phyloP scores from a whole-genome alignment of 2,113 vertebrate genomes.

The Lampris incognitus region DNA sequence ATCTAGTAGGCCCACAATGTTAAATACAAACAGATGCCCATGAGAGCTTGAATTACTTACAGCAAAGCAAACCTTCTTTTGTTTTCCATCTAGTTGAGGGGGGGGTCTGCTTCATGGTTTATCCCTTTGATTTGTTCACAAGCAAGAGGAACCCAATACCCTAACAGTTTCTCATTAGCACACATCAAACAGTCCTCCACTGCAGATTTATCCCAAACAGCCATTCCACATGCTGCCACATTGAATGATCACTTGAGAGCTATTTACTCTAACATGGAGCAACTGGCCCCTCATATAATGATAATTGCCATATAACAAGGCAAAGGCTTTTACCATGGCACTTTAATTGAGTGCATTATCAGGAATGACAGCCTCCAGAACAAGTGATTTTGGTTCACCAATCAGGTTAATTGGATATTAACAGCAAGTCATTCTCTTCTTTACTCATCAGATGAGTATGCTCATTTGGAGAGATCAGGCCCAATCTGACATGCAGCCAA shows the following conservation, averaged over 20 bases:
- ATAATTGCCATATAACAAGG: constrained; percentile 54
- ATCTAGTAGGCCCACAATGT: background rate
- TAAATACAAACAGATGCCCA: constrained; percentile 1
- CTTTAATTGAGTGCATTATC: constrained; percentile 63
- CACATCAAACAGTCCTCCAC: constrained; percentile 47
- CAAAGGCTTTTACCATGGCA: constrained; percentile 44
- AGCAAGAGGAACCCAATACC: constrained; percentile 11
- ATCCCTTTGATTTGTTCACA: constrained; percentile 5
- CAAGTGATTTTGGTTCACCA: constrained; percentile 60
- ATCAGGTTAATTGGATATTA: constrained; percentile 73
- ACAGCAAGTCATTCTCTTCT: constrained; percentile 41
- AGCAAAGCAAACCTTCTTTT: background rate
- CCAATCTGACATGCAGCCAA: background rate
- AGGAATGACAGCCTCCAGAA: constrained; percentile 44
- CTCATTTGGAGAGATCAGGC: constrained; percentile 21
- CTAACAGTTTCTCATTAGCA: constrained; percentile 31
- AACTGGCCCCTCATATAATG: constrained; percentile 27
- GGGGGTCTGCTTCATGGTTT: constrained; percentile 6
- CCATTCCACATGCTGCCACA: constrained; percentile 35
- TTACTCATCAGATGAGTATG: constrained; percentile 11
- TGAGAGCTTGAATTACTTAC: background rate
- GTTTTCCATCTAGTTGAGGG: background rate
- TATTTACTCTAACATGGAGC: constrained; percentile 25
- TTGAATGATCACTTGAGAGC: constrained; percentile 35
- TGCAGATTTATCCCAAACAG: constrained; percentile 29